Base-by-base conservation (phyloP, 2,113 vertebrate species). In the Artemisiospiza belli region DNA sequence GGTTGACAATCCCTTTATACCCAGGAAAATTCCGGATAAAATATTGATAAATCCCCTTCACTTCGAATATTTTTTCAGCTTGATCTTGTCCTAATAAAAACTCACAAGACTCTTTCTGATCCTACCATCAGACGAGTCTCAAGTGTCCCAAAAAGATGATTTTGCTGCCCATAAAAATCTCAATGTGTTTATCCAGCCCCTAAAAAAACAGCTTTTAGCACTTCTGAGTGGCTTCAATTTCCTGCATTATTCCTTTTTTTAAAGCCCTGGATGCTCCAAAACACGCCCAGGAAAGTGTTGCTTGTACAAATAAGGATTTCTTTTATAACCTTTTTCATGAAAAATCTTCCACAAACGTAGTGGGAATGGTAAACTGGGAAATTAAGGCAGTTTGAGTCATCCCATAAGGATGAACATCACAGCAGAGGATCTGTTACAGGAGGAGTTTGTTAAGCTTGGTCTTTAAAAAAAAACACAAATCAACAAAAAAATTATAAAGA, bases 281-380 rank as follows among this genome's bases (percentile, higher is more conserved):
- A 10, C 1, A 6, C 4, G 14, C 33, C 39, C 35, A 16, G 11
- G 6, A 10, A 74, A 67, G 19, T 2, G 2, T 0, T 33, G 21
- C 31, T 55, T 63, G 33, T n/a, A 79, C 47, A 61, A 72, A 73
- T 39, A 35, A 91, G 20, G 20, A 39, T 2, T 11, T 30, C 22
- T 23, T 33, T 20, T 35, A 15, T 11, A 8, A n/a, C 6, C 1
- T 13, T 35, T 24, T 79, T 28, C 49, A 39, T 43, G 57, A 41
- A 37, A 88, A 80, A 27, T 27, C 14, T 35, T 21, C 59, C n/a
- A 12, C 25, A 47, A 78, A 46, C 1, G 16, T 6, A 18, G 44
- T 13, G 41, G 33, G 35, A 79, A 31, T 7, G 25, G 17, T 3
- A 37, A 77, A 62, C 1, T 24, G 31, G 62, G 83, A 51, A 86